Base-by-base conservation (phyloP, 1,140 invertebrate species). In the Brachionus rotundiformis region DNA sequence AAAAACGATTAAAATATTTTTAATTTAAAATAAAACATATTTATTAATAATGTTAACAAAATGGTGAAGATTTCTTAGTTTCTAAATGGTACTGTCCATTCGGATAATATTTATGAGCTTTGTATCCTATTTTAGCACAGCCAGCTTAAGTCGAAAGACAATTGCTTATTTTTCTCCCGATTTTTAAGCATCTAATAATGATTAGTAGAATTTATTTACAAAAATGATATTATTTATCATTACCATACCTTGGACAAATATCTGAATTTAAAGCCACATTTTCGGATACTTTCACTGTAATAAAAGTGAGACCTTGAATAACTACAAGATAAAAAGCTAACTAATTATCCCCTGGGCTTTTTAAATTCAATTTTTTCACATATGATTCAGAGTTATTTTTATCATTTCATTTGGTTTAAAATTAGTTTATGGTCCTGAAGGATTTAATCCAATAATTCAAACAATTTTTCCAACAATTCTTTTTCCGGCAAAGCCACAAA, bases 371-470 rank as follows among this genome's bases (percentile, higher is more conserved):
- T 63, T 5, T 29, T 63, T 63, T 54, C 8, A 19, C 7, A 23
- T 54, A 8, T 54, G 4, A 63, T 13, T 31, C 0, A 13, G 0
- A 63, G 61, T 63, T 27, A 10, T 16, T 13, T 63, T 63, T n/a
- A 10, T 8, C 47, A 63, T 11, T 29, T 63, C 25, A 63, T 63
- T 63, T 27, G 11, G 29, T 31, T 49, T 75, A 41, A 39, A 75
- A 29, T 79, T 25, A 36, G 59, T 54, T 11, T 19, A 54, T 3
- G 76, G 76, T 59, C 76, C 76, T 3, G 76, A 44, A 25, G 76
- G 76, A 79, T 79, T 44, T 13, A 79, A 13, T 0, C 76, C 76
- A 59, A 13, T 79, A 8, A 79, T 79, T 79, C 47, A 59, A 13
- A 5, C 29, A 16, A 29, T 49, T 76, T 81, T 39, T 6, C 47